Percentiles rank a stretch among this genome's conserved stretches.
phyloP scores from a whole-genome alignment of 1,140 invertebrate genomes.

The Lordiphosa stackelbergi region DNA sequence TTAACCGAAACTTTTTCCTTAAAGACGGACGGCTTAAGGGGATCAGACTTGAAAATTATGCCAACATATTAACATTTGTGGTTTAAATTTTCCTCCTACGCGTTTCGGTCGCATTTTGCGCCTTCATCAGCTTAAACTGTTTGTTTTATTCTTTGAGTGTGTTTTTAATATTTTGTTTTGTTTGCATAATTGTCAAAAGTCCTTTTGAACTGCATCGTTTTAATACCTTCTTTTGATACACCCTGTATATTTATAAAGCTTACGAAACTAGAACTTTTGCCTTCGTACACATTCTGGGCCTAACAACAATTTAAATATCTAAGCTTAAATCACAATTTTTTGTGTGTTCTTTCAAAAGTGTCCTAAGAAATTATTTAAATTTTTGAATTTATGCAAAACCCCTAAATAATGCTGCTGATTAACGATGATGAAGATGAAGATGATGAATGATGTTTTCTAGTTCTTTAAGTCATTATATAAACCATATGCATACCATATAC shows the following conservation, averaged over 20 bases:
- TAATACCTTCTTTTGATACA: too few relatives aligned
- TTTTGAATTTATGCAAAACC: slow-evolving; percentile 39
- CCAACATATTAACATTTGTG: too few relatives aligned
- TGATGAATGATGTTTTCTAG: slow-evolving; percentile 62
- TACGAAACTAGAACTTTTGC: slow-evolving; percentile 13
- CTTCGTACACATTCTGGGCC: slow-evolving; percentile 10
- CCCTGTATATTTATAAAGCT: not conserved
- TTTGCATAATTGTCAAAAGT: too few relatives aligned
- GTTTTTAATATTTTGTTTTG: too few relatives aligned
- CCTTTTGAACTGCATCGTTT: too few relatives aligned
- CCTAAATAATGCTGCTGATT: slow-evolving; percentile 10
- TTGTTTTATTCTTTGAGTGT: too few relatives aligned
- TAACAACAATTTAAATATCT: slow-evolving; percentile 1
- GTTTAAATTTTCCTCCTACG: too few relatives aligned
- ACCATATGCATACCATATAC: slow-evolving; percentile 44
- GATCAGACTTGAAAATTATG: too few relatives aligned
- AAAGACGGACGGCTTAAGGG: too few relatives aligned
- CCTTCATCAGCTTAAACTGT: too few relatives aligned
- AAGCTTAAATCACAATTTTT: slow-evolving; percentile 18
- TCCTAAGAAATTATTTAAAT: slow-evolving; percentile 44
- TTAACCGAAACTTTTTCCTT: too few relatives aligned
- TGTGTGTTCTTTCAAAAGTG: slow-evolving; percentile 30
- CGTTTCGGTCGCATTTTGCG: too few relatives aligned
- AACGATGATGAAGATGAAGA: slow-evolving; percentile 9
- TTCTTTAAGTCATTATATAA: slow-evolving; percentile 62